phyloP scores from a whole-genome alignment of 2,888 invertebrate genomes.

The Eugnorisma glareosa region DNA sequence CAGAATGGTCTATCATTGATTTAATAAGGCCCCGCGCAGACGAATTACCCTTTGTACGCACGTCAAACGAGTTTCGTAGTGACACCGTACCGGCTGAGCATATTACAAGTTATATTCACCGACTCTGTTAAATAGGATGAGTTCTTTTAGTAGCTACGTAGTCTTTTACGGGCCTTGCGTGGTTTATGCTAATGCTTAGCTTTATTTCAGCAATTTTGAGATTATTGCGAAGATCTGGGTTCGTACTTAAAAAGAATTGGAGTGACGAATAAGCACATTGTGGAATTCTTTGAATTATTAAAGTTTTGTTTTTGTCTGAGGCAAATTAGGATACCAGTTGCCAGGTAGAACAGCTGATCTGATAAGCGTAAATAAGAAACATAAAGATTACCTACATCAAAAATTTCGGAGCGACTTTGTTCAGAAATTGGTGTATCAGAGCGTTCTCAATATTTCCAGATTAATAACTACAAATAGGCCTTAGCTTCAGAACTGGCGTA shows the following conservation, averaged over 20 bases:
- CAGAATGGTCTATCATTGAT: too few species aligned
- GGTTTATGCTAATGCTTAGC: slow-evolving; percentile 21
- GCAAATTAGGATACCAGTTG: too few species aligned
- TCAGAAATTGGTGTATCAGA: not conserved
- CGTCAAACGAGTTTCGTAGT: too few species aligned
- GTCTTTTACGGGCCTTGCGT: slow-evolving; percentile 21
- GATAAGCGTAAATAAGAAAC: not conserved
- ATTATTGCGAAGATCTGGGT: slow-evolving; percentile 26
- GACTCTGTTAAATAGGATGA: slow-evolving; percentile 33
- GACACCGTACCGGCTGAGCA: slow-evolving; percentile 20
- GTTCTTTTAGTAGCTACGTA: slow-evolving; percentile 25
- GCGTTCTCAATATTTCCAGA: not conserved
- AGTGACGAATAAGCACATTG: not conserved
- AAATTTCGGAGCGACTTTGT: not conserved
- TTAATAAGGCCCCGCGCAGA: too few species aligned
- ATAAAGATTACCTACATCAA: not conserved
- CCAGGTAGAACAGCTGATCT: too few species aligned
- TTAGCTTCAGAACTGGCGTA: not conserved
- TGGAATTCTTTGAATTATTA: not conserved
- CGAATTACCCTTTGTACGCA: too few species aligned
- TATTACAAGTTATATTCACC: slow-evolving; percentile 45
- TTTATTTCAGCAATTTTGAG: slow-evolving; percentile 31
- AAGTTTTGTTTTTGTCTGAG: not conserved
- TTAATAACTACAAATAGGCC: not conserved
- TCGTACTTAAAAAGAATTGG: slow-evolving; percentile 15